phyloP scores from a whole-genome alignment of 1,140 invertebrate genomes.

The Brachystomella parvula region DNA sequence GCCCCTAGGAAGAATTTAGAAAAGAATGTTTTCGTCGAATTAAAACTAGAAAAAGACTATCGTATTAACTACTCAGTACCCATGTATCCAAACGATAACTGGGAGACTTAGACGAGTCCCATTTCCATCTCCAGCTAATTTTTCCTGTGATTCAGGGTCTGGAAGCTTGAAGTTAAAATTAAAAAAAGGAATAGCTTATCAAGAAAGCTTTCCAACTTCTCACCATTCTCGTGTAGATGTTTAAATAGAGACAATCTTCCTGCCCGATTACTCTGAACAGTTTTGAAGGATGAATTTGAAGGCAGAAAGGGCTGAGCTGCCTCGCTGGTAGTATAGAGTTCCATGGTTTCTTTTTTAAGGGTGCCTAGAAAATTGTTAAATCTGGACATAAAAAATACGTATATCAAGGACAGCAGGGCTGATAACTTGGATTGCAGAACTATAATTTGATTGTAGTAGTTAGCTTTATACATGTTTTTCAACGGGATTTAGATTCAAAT shows the following conservation, averaged over 20 bases:
- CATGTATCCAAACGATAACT: constrained; percentile 28
- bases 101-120: constrained; percentile 26
- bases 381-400: too few relatives aligned
- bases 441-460: too few relatives aligned
- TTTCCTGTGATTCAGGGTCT: not conserved
- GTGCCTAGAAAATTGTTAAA: too few relatives aligned
- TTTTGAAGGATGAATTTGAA: constrained; percentile 22
- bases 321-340: constrained; percentile 13
- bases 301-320: constrained; percentile 9
- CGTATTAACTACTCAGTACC: too few relatives aligned
- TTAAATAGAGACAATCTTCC: constrained; percentile 55
- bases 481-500: too few relatives aligned
- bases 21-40: too few relatives aligned
- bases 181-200: not conserved
- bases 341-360: too few relatives aligned
- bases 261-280: constrained; percentile 39
- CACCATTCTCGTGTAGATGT: constrained; percentile 49
- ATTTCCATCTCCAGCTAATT: not conserved
- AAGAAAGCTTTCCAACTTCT: not conserved
- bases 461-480: too few relatives aligned
- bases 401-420: too few relatives aligned
- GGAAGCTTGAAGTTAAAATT: not conserved
- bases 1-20: too few relatives aligned
- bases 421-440: too few relatives aligned
- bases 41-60: too few relatives aligned